phyloP scores from a whole-genome alignment of 2,888 invertebrate genomes.

The Spilosoma lubricipeda region DNA sequence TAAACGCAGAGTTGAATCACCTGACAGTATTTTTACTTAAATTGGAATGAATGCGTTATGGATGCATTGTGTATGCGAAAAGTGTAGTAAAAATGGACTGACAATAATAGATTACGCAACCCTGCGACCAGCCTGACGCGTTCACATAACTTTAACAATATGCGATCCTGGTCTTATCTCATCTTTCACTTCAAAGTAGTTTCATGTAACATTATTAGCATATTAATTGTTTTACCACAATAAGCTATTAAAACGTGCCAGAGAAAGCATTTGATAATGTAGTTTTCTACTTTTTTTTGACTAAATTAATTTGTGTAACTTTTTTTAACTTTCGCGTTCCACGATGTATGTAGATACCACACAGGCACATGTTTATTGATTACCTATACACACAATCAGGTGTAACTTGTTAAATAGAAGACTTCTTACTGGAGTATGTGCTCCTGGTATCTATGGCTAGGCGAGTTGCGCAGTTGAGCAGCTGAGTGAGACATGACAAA shows the following conservation, averaged over 20 bases:
- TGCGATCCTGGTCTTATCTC: not conserved
- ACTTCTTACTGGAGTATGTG: not conserved
- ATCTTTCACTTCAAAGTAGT: not conserved
- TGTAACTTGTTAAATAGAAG: not conserved
- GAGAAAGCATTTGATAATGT: not conserved
- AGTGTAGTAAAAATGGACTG: not conserved
- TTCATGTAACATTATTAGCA: not conserved
- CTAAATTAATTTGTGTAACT: not conserved
- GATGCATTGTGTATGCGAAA: constrained; percentile 4
- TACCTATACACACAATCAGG: not conserved
- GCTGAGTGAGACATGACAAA: not conserved
- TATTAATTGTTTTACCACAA: not conserved
- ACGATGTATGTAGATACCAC: not conserved
- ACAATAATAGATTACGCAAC: not conserved
- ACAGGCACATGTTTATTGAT: not conserved
- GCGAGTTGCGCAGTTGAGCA: not conserved
- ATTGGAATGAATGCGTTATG: not conserved
- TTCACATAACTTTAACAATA: not conserved
- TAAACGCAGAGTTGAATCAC: constrained; percentile 18
- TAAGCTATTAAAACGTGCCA: not conserved
- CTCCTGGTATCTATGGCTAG: not conserved
- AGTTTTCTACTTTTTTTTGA: not conserved
- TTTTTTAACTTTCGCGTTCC: too few relatives aligned
- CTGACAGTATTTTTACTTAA: constrained; percentile 2
- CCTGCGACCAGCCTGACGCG: not conserved